These are phyloP conservation scores for Desmophyllum pertusum DNA, from an alignment of 92 coral and sea anemone species.

Conservation along the genomic window DNA sequence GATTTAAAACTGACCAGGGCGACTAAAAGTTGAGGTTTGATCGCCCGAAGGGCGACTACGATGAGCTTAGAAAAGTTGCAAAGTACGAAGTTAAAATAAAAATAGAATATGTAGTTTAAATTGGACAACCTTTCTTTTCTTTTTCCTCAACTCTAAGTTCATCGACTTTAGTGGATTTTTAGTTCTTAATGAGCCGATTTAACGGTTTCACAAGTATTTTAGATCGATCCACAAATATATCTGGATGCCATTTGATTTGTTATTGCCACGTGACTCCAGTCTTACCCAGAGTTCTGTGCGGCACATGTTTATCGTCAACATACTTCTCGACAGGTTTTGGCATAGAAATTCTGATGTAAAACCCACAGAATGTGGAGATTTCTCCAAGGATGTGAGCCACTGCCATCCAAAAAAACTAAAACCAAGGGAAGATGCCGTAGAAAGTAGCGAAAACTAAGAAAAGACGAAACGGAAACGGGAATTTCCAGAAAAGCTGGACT, in stretches of 20 bases:
- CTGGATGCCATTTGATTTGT: not conserved
- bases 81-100: not conserved
- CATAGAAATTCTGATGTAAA: too few species aligned
- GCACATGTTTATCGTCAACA: too few species aligned
- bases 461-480: too few species aligned
- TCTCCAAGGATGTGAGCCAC: too few species aligned
- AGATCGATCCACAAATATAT: slow-evolving; percentile 8
- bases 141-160: not conserved
- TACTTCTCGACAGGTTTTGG: too few species aligned
- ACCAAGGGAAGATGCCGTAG: too few species aligned
- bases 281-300: slow-evolving; percentile 1
- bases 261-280: not conserved
- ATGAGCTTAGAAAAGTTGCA: not conserved
- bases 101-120: not conserved
- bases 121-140: not conserved
- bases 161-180: not conserved
- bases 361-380: too few species aligned
- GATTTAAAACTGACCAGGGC: slow-evolving; percentile 4
- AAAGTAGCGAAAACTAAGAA: too few species aligned
- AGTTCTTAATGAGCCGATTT: not conserved
- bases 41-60: not conserved
- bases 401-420: too few species aligned
- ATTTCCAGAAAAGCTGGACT: too few species aligned
- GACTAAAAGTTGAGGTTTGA: slow-evolving; percentile 7
- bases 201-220: not conserved